A percentile compares a stretch with the other conserved stretches of the same genome.
phyloP scores from a whole-genome alignment of 2,888 invertebrate genomes.

The Drepana falcataria region DNA sequence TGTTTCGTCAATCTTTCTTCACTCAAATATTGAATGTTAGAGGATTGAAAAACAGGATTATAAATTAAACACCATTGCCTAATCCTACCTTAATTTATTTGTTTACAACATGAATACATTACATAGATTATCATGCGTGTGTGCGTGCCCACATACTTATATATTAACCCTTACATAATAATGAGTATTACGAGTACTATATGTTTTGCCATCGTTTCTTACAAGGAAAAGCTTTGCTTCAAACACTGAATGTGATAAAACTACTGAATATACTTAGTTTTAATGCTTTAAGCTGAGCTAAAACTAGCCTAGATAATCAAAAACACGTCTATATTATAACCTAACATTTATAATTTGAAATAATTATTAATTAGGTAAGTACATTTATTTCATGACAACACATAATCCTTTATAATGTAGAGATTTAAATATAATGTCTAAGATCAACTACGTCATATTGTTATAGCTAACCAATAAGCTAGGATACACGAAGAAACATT shows the following conservation, averaged over 20 bases:
- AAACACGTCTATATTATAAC: background rate
- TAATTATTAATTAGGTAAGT: background rate
- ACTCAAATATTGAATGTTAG: too few relatives aligned
- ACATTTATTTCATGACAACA: slow-evolving; percentile 46
- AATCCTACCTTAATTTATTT: slow-evolving; percentile 21
- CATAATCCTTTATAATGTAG: slow-evolving; percentile 19
- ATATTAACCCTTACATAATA: slow-evolving; percentile 35
- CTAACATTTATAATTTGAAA: background rate
- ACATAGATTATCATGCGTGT: slow-evolving; percentile 42
- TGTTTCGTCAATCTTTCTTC: too few relatives aligned
- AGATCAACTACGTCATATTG: background rate
- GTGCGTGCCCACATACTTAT: slow-evolving; percentile 47
- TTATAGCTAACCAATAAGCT: slow-evolving; percentile 16
- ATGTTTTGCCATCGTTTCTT: slow-evolving; percentile 29
- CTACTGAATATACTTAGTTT: slow-evolving; percentile 22
- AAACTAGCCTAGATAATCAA: slow-evolving; percentile 8
- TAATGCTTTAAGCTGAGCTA: slow-evolving; percentile 16
- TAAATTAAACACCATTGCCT: slow-evolving; percentile 20
- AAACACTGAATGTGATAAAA: slow-evolving; percentile 66
- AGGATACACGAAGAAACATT: slow-evolving; percentile 18
- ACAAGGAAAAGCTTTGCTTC: slow-evolving; percentile 33
- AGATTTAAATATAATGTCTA: slow-evolving; percentile 2
- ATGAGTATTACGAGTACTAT: slow-evolving; percentile 74
- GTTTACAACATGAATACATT: slow-evolving; percentile 24
- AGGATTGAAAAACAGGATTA: too few relatives aligned